A percentile compares a stretch with the other conserved stretches of the same genome.
Conservation (phyloP, 2,888 invertebrate species). For the Pemphredon lugubris region DNA sequence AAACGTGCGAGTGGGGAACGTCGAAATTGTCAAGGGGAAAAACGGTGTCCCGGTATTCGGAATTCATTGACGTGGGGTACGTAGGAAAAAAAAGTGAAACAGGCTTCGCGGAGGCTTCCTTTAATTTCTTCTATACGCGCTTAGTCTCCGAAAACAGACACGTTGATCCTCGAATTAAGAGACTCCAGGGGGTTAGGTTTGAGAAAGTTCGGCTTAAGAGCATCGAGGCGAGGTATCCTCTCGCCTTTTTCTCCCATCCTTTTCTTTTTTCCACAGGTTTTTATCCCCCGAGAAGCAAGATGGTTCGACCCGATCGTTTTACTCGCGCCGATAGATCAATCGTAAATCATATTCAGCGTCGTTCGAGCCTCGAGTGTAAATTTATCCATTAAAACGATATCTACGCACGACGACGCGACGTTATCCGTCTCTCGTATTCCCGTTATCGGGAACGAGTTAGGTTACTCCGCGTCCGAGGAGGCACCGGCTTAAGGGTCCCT, state of each 20-base stretch:
- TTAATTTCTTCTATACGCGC: slow-evolving; percentile 49
- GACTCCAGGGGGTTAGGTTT: slow-evolving; percentile 44
- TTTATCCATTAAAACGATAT: too few relatives aligned
- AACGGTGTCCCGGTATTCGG: too few relatives aligned
- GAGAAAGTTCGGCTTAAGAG: slow-evolving; percentile 52
- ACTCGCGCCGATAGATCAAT: slow-evolving; percentile 51
- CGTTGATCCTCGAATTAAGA: slow-evolving; percentile 64
- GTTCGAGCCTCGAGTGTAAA: too few relatives aligned
- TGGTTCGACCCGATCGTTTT: slow-evolving; percentile 51
- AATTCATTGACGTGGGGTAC: too few relatives aligned
- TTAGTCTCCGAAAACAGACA: slow-evolving; percentile 58
- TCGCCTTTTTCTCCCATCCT: slow-evolving; percentile 18
- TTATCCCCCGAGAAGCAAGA: slow-evolving; percentile 11
- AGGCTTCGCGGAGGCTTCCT: slow-evolving; percentile 25
- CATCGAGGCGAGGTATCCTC: slow-evolving; percentile 43
- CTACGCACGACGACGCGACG: too few relatives aligned
- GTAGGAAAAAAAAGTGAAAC: slow-evolving; percentile 27
- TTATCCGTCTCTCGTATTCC: not conserved
- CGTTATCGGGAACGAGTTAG: too few relatives aligned
- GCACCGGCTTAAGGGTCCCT: too few relatives aligned
- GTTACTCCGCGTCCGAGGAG: too few relatives aligned
- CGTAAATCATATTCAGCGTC: too few relatives aligned
- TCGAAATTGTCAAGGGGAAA: too few relatives aligned
- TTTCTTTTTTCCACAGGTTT: slow-evolving; percentile 31
- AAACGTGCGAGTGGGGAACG: too few relatives aligned